Evolutionary conservation across 2,797 vertebrate species (phyloP).

Genomic region (Heliangelus exortis): DNA sequence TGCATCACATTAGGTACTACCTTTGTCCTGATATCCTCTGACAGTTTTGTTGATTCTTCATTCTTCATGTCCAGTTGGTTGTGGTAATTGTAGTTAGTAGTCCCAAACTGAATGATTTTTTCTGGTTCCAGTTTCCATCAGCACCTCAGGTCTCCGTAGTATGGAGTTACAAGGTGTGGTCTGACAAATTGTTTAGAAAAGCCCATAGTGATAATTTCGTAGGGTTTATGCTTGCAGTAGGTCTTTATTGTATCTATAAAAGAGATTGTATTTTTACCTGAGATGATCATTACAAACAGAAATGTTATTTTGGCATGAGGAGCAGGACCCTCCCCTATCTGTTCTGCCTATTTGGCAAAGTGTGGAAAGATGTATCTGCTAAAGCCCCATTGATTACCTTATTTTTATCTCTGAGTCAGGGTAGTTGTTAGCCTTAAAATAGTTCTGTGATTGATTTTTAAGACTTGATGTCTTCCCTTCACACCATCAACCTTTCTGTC

Average conservation of each 20-base stretch:
- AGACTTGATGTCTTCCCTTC: neutral
- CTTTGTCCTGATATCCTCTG: neutral
- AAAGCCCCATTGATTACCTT: neutral
- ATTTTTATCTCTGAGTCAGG: neutral
- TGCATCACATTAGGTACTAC: neutral
- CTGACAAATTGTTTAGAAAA: neutral
- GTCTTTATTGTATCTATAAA: neutral
- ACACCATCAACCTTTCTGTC: neutral
- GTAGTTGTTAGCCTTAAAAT: neutral
- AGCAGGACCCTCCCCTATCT: neutral
- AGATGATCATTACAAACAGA: neutral
- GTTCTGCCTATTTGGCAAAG: fast-evolving
- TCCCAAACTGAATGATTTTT: neutral
- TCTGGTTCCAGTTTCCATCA: neutral
- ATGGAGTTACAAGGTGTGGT: neutral
- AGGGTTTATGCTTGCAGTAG: neutral
- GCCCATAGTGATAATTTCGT: neutral
- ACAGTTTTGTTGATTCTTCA: neutral
- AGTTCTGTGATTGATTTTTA: neutral
- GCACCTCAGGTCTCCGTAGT: fast-evolving
- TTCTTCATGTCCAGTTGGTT: neutral
- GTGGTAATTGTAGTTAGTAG: neutral
- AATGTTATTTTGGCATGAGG: neutral
- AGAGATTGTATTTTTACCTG: neutral
- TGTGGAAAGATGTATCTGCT: neutral